Conservation (phyloP, 2,888 invertebrate genomes). For the Ichneumoninae sp. region DNA sequence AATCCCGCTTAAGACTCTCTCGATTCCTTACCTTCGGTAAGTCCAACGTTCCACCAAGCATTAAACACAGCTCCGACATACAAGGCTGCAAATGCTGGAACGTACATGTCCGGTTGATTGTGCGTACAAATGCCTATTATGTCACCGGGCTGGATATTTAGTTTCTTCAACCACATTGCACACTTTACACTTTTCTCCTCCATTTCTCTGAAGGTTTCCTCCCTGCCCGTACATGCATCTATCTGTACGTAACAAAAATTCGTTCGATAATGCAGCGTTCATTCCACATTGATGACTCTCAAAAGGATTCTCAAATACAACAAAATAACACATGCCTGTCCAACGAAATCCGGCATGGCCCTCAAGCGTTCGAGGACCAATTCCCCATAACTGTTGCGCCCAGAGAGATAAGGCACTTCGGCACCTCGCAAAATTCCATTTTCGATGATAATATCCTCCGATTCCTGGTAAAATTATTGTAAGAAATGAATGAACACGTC, state of each 20-base stretch:
- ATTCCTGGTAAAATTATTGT: slow-evolving; percentile 32
- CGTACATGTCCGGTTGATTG: slow-evolving; percentile 66
- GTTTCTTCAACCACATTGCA: slow-evolving; percentile 68
- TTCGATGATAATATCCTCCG: slow-evolving; percentile 54
- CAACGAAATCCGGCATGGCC: slow-evolving; percentile 60
- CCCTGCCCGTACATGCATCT: slow-evolving; percentile 54
- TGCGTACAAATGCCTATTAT: slow-evolving; percentile 67
- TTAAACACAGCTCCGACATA: slow-evolving; percentile 68
- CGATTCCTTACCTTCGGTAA: slow-evolving; percentile 55
- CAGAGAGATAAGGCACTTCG: slow-evolving; percentile 34
- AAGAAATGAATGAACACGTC: not conserved
- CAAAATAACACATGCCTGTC: slow-evolving; percentile 69
- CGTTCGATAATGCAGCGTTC: not conserved
- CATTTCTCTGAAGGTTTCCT: slow-evolving; percentile 65
- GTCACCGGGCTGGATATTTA: slow-evolving; percentile 65
- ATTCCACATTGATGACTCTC: not conserved
- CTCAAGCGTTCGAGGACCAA: slow-evolving; percentile 68
- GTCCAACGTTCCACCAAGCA: slow-evolving; percentile 66
- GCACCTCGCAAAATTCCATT: slow-evolving; percentile 59
- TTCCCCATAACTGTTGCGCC: slow-evolving; percentile 66
- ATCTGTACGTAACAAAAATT: not conserved
- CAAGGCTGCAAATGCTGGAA: slow-evolving; percentile 65
- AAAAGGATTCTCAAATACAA: not conserved
- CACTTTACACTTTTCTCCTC: slow-evolving; percentile 65
- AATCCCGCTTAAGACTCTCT: not conserved